Evolutionary conservation across 2,113 vertebrate species (phyloP), one percentile per base, ranked within the genome.

Genomic region (Ptyas mucosa): DNA sequence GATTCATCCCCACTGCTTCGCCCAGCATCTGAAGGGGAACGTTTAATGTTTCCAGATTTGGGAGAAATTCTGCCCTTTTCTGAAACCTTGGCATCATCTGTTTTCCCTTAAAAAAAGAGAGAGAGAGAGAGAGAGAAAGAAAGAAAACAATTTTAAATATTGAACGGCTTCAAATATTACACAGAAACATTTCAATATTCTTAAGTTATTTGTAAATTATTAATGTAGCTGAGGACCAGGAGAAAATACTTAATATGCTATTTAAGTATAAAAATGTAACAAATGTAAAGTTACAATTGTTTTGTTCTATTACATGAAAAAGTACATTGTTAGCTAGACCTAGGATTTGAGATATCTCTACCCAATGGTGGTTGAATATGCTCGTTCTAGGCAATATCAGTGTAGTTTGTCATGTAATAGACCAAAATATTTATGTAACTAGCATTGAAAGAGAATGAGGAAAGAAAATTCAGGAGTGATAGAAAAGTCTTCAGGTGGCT

Each of bases 41-140:
- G 98, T 96, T 99, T 99, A 92, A 99, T 98, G 95, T 98, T 98
- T 93, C 98, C 98, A 8, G 98, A 95, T 94, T 98, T 98, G 85
- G 99, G 98, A 49, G 99, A 99, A 89, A 98, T 97, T 61, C 98
- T 97, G 89, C 99, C 99, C 96, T 99, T 99, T 97, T 99, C 99
- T 23, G 99, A 99, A 91, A 99, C 99, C 96, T 99, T 99, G 88
- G 98, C 98, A 89, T 99, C 99, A 26, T 99, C 99, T 1, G 99
- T 99, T 97, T 99, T 99, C 95, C 98, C 99, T 99, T 93, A 54
- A 94, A 95, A 96, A 95, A 95, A 97, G n/a, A 94, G 95, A 96
- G 90, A 95, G 95, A 97, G 94, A 81, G 3, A 21, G n/a, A 94
- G 95, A 96, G 90, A 95, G 95, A 97, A 94, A 81, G 3, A 21